phyloP scores from a whole-genome alignment of 2,113 vertebrate genomes.

The Semicossyphus pulcher region DNA sequence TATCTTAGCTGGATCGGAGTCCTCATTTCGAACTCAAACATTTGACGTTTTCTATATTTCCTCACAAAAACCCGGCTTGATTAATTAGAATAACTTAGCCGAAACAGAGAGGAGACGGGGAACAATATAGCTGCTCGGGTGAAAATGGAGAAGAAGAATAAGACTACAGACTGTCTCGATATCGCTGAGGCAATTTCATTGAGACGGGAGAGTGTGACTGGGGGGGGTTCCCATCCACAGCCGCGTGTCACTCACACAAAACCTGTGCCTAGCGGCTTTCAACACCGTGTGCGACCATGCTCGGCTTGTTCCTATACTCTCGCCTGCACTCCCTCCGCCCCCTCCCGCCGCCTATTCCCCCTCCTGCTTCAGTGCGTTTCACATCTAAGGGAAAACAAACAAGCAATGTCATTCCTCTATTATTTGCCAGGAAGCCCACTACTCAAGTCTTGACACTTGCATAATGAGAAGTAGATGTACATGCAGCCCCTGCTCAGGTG shows the following conservation, averaged over 20 bases:
- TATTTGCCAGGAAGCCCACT: constrained; percentile 67
- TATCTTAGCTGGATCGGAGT: constrained; percentile 61
- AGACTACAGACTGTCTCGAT: constrained; percentile 29
- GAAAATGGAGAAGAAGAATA: constrained; percentile 41
- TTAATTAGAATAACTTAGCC: constrained; percentile 52
- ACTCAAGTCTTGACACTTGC: constrained; percentile 69
- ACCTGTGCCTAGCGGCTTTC: constrained; percentile 63
- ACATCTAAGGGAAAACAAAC: constrained; percentile 73
- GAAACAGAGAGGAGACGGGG: constrained; percentile 32
- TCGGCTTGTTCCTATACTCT: constrained; percentile 55
- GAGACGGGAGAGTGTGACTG: constrained; percentile 53
- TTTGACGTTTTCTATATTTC: constrained; percentile 52
- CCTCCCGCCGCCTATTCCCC: constrained; percentile 29
- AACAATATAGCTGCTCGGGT: constrained; percentile 26
- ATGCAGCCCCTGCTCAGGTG: constrained; percentile 54
- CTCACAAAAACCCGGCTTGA: constrained; percentile 37
- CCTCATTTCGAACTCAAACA: constrained; percentile 65
- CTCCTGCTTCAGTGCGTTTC: constrained; percentile 64
- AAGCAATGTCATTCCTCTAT: constrained; percentile 72
- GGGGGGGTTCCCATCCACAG: constrained; percentile 57
- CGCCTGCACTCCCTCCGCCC: constrained; percentile 26
- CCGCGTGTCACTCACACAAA: constrained; percentile 66
- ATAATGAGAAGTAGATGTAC: constrained; percentile 74
- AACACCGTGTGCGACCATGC: constrained; percentile 57
- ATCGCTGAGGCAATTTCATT: constrained; percentile 62